Conservation (phyloP, 2,888 invertebrate genomes). For the Parelbella ahira region DNA sequence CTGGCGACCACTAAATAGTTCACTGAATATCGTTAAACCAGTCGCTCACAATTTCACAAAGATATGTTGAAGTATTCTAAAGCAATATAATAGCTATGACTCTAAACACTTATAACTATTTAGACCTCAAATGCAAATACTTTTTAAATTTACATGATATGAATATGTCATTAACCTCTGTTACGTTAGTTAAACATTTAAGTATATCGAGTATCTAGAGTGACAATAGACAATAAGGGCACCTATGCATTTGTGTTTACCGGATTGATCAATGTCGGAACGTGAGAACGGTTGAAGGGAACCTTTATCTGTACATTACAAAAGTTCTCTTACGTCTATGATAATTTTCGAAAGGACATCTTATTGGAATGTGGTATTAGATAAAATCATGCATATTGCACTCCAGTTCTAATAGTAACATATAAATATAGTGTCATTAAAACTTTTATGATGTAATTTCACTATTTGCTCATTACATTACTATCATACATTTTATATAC, state of each 20-base stretch:
- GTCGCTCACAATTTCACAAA: conserved; percentile 69
- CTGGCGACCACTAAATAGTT: conserved; percentile 40
- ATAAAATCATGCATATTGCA: conserved; percentile 76
- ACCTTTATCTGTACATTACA: conserved; percentile 7
- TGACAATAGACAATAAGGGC: conserved; percentile 41
- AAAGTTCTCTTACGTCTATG: conserved; percentile 23
- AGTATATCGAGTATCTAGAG: conserved; percentile 56
- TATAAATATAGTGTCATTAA: conserved; percentile 38
- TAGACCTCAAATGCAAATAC: conserved; percentile 81
- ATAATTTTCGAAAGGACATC: conserved; percentile 34
- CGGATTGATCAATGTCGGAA: conserved; percentile 14
- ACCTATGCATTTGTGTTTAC: conserved; percentile 26
- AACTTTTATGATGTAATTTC: conserved; percentile 52
- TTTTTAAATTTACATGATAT: conserved; percentile 79
- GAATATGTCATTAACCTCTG: conserved; percentile 79
- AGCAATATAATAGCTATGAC: conserved; percentile 78
- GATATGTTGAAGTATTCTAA: conserved; percentile 80
- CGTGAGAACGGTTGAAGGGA: conserved; percentile 7
- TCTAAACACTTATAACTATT: conserved; percentile 76
- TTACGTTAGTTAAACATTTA: conserved; percentile 59
- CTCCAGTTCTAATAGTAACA: conserved; percentile 54
- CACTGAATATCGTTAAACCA: conserved; percentile 41
- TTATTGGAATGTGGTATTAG: conserved; percentile 72
- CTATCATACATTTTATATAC: conserved; percentile 77
- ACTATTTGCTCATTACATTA: conserved; percentile 57